These are phyloP conservation scores for Trissolcus basalis DNA, from an alignment of 1,140 invertebrate species.

Conservation along the genomic window DNA sequence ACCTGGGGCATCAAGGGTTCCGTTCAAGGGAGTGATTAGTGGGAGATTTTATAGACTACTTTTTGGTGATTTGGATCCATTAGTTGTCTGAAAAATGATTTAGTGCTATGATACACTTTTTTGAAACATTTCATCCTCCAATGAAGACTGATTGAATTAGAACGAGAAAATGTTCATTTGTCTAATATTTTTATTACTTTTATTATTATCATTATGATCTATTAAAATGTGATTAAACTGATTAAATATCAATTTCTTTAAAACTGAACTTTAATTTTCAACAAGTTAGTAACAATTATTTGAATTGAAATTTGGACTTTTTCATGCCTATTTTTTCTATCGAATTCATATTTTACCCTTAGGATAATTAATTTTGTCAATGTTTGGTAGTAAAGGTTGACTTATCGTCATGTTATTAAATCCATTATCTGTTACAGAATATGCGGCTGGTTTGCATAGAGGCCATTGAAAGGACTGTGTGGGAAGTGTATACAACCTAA, in stretches of 20 bases:
- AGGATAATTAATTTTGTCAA: slow-evolving; percentile 23
- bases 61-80: background rate
- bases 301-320: too few relatives aligned
- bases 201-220: too few relatives aligned
- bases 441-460: slow-evolving; percentile 32
- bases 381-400: slow-evolving; percentile 11
- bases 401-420: slow-evolving; percentile 19
- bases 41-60: slow-evolving; percentile 15
- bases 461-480: slow-evolving; percentile 60
- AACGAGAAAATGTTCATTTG: too few relatives aligned
- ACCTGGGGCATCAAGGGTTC: slow-evolving; percentile 19
- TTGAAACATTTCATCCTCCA: too few relatives aligned
- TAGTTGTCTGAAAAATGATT: too few relatives aligned
- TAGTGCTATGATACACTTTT: too few relatives aligned
- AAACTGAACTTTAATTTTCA: too few relatives aligned
- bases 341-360: background rate
- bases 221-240: too few relatives aligned
- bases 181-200: too few relatives aligned
- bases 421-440: slow-evolving; percentile 40
- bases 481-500: slow-evolving; percentile 64
- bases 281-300: too few relatives aligned
- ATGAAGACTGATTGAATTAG: too few relatives aligned
- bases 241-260: too few relatives aligned
- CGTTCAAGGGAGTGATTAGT: slow-evolving; percentile 24
- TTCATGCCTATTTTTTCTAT: background rate